A percentile compares a stretch with the other conserved stretches of the same genome.
phyloP scores from a whole-genome alignment of 37 sponge, comb jelly and placozoan genomes.

The Tethya wilhelma region DNA sequence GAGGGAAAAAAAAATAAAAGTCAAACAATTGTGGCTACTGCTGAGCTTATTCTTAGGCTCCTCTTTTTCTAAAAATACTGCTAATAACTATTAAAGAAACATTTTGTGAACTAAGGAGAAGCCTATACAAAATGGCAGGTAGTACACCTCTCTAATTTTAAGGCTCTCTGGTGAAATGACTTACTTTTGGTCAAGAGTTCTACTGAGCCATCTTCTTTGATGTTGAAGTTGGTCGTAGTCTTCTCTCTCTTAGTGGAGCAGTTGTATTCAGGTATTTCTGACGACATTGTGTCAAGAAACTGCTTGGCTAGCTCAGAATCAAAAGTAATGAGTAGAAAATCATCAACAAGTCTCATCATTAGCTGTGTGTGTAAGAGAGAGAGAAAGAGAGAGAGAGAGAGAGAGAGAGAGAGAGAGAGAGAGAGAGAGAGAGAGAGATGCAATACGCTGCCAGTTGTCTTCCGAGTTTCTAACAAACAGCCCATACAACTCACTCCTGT shows the following conservation, averaged over 20 bases:
- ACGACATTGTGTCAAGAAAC: conserved; percentile 27
- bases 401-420: conserved; percentile 18
- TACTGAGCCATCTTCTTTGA: conserved; percentile 28
- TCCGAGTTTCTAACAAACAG: not conserved
- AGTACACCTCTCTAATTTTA: too few species aligned
- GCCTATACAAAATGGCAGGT: too few species aligned
- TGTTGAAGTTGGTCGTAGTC: conserved; percentile 57
- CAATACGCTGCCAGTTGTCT: not conserved
- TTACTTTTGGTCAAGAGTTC: too few species aligned
- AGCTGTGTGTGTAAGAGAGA: not conserved
- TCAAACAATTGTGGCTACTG: not conserved
- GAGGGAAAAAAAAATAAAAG: too few species aligned
- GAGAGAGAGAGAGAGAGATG: conserved; percentile 7
- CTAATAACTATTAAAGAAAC: too few species aligned
- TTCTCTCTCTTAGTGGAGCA: conserved; percentile 54
- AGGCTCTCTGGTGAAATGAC: too few species aligned
- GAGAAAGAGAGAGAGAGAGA: conserved; percentile 29
- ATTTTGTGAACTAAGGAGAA: too few species aligned
- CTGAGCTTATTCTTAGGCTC: too few species aligned
- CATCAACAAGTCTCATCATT: conserved; percentile 11
- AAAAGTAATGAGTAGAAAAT: conserved; percentile 59
- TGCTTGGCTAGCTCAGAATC: conserved; percentile 26
- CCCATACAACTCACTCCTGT: too few species aligned
- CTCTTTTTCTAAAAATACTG: too few species aligned
- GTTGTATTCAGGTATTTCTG: conserved; percentile 68